A percentile compares a stretch with the other conserved stretches of the same genome.
phyloP scores from a whole-genome alignment of 2,888 invertebrate genomes.

The Morinoia aosen region DNA sequence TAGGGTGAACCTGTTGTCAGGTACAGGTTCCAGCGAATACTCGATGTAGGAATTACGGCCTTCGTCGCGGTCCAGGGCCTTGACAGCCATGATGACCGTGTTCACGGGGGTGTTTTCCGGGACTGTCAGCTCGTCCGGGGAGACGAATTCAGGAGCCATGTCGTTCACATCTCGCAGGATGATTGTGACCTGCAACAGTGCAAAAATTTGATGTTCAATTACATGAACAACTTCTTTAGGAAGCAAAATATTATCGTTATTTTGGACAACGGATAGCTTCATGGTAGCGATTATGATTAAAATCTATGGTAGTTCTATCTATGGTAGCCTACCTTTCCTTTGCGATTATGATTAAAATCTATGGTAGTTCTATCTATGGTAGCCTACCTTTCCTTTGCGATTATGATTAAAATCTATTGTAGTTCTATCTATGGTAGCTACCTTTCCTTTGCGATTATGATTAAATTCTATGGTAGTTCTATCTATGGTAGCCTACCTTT shows the following conservation, averaged over 20 bases:
- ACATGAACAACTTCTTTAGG: not conserved
- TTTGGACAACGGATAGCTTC: not conserved
- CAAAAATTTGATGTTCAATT: conserved; percentile 1
- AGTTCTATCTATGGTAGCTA: too few species aligned
- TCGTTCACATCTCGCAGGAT: conserved; percentile 85
- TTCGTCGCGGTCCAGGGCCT: conserved; percentile 90
- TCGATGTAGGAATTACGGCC: conserved; percentile 92
- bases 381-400: too few species aligned
- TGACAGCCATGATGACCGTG: conserved; percentile 89
- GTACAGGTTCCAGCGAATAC: conserved; percentile 77
- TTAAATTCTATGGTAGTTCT: not conserved
- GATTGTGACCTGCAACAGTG: conserved; percentile 68
- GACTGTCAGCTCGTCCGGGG: conserved; percentile 79
- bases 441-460: not conserved
- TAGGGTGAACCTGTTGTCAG: conserved; percentile 80
- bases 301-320: not conserved
- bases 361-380: too few species aligned
- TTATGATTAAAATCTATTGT: not conserved
- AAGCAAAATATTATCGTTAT: not conserved
- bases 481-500: too few species aligned
- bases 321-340: too few species aligned
- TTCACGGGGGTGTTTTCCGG: conserved; percentile 88
- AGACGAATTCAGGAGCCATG: conserved; percentile 90
- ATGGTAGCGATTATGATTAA: not conserved
- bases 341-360: not conserved